Evolutionary conservation across 2,113 vertebrate genomes (phyloP).

Genomic region (Stegostoma tigrinum): DNA sequence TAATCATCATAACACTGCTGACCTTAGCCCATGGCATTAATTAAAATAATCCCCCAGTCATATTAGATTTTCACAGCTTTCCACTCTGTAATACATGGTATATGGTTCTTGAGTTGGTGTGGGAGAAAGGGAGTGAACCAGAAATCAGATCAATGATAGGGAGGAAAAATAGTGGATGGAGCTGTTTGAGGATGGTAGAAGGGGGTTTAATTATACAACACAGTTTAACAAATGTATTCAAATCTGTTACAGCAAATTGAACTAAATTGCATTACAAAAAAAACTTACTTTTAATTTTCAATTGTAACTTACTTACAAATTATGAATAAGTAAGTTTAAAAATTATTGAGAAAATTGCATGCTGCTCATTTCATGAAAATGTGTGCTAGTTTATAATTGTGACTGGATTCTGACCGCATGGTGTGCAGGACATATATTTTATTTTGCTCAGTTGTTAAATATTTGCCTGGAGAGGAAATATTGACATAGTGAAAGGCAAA

Average conservation of each 20-base stretch:
- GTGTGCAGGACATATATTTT: background rate
- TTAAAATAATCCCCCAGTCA: background rate
- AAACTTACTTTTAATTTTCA: background rate
- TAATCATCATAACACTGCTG: background rate
- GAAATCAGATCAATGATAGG: too few relatives aligned
- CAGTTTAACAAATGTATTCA: background rate
- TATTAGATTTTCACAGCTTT: background rate
- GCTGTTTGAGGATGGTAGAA: background rate
- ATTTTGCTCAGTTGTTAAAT: background rate
- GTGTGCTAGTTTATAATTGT: background rate
- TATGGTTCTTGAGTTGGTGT: background rate
- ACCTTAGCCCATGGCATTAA: background rate
- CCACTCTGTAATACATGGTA: too few relatives aligned
- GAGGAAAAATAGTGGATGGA: background rate
- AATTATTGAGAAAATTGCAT: background rate
- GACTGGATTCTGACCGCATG: background rate
- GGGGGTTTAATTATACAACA: background rate
- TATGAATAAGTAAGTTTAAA: too few relatives aligned
- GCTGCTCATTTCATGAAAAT: background rate
- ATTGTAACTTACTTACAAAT: background rate
- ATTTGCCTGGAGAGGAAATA: background rate
- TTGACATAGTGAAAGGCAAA: background rate
- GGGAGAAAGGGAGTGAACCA: too few relatives aligned
- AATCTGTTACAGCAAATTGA: background rate
- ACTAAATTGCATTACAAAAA: background rate